Percentiles rank a stretch among this genome's conserved stretches.
phyloP scores from a whole-genome alignment of 2,888 invertebrate genomes.

The Polydrusus tereticollis region DNA sequence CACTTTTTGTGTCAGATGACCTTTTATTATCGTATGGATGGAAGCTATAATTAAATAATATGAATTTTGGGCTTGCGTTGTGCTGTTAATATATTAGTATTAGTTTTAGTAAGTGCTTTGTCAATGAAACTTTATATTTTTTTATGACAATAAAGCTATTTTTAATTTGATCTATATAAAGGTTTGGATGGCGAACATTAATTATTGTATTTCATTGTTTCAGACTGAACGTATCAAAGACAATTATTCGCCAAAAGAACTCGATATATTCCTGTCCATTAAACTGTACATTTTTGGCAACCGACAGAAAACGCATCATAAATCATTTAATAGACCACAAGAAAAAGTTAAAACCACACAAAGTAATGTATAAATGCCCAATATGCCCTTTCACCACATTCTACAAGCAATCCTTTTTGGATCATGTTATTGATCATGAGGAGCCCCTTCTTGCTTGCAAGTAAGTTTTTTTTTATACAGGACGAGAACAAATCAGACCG shows the following conservation, averaged over 20 bases:
- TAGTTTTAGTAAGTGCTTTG: no score
- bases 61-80: no score
- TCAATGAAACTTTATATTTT: no score
- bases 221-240: background rate
- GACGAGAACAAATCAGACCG: no score
- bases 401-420: background rate
- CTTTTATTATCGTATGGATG: no score
- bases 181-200: background rate
- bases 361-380: background rate
- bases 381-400: background rate
- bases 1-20: no score
- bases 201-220: background rate
- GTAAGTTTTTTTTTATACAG: background rate
- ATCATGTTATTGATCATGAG: background rate
- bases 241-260: background rate
- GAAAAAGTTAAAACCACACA: background rate
- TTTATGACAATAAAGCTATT: no score
- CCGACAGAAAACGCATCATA: background rate
- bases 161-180: no score
- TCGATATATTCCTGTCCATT: background rate
- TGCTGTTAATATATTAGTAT: no score
- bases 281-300: slow-evolving; percentile 2
- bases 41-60: no score
- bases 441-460: background rate
- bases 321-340: background rate